Evolutionary conservation across 2,797 vertebrate species (phyloP), one percentile per base, ranked within the genome.

Genomic region (Micromesistius poutassou): DNA sequence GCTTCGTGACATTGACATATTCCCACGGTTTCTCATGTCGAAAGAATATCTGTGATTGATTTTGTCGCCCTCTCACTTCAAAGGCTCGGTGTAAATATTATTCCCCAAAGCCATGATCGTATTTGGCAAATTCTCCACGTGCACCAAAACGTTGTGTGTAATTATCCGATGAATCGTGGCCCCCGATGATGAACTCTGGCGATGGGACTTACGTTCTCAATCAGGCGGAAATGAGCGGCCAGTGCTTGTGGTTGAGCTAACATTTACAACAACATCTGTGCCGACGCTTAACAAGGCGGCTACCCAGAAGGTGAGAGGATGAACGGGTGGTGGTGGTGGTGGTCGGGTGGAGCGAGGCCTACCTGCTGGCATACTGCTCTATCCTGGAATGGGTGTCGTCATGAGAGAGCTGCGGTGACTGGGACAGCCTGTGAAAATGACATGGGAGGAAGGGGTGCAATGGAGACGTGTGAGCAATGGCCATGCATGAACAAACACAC

Each of bases 361-460:
- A 99, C 97, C 97, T 96, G 85, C 93, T 98, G 88, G 98, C 97
- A 66, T 96, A 99, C 77, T 98, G 96, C 85, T 98, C 98, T 94
- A 99, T 99, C 91, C 96, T 94, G 87, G 97, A 97, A 92, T 99
- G 97, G 79, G 97, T 99, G 89, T 99, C 97, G 76, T 99, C 97
- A 78, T 98, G 96, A 90, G 97, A 96, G 79, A 97, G 93, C 87
- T 97, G 96, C 50, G 97, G 96, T 87, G 97, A 97, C 85, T 96
- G 96, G 66, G 95, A 95, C 80, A 96, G 94, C 90, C 97, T 99
- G 91, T 99, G 91, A 91, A 31, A 14, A 71, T 31, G 30, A 30
- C 55, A 62, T 62, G 9, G 25, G 68, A 19, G 68, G 68, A 19
- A 28, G 25, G 30, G 88, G 75, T 42, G 88, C 87, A 88, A 91